Percentiles rank a stretch among this genome's conserved stretches.
phyloP scores from a whole-genome alignment of 2,797 vertebrate species.

The Sebastes hubbsi region DNA sequence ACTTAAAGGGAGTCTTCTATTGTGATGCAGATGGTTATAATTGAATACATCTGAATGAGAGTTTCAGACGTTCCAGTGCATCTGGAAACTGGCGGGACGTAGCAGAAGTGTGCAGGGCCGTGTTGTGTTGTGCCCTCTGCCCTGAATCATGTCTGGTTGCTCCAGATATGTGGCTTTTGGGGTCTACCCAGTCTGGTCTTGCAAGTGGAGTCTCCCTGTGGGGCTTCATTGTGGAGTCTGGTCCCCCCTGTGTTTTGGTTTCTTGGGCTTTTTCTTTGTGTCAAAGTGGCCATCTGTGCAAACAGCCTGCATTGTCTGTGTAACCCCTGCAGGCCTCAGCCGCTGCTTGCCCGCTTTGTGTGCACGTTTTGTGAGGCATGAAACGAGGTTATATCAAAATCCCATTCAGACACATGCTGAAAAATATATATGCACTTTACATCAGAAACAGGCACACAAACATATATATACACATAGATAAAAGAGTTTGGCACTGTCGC shows the following conservation, averaged over 20 bases:
- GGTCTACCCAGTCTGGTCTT: constrained; percentile 19
- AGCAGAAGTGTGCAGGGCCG: constrained; percentile 50
- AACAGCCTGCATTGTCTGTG: constrained; percentile 59
- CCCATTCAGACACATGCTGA: constrained; percentile 42
- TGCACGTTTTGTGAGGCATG: constrained; percentile 27
- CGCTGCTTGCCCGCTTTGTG: constrained; percentile 40
- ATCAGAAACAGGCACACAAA: background rate
- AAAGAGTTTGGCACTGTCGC: constrained; percentile 33
- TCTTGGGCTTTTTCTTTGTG: constrained; percentile 60
- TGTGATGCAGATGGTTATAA: constrained; percentile 54
- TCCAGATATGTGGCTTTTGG: constrained; percentile 35
- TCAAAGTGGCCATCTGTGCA: constrained; percentile 76
- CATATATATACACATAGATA: background rate
- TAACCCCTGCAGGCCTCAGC: constrained; percentile 41
- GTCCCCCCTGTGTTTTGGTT: constrained; percentile 42
- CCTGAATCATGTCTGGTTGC: constrained; percentile 38
- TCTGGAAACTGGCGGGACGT: constrained; percentile 47
- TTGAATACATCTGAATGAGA: constrained; percentile 44
- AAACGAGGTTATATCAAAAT: constrained; percentile 35
- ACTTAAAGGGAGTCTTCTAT: constrained; percentile 21
- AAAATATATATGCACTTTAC: constrained; percentile 25
- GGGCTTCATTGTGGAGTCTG: constrained; percentile 39
- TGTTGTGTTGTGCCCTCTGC: constrained; percentile 29
- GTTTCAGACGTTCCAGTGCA: constrained; percentile 43
- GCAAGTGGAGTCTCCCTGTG: constrained; percentile 35